Evolutionary conservation across 2,888 invertebrate species (phyloP).

Genomic region (Anaspis maculata): DNA sequence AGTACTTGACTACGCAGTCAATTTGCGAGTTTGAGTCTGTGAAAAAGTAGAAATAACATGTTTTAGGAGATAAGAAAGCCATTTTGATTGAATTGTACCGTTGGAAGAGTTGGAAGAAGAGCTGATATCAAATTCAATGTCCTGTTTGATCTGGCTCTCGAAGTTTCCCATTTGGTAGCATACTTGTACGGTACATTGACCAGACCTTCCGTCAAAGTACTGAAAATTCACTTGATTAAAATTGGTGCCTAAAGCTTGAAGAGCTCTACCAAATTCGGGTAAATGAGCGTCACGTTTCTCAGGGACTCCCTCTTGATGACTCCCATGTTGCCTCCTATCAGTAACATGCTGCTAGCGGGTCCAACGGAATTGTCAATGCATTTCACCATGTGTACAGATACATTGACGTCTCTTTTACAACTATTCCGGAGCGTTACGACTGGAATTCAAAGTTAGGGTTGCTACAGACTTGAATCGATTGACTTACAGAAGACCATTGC

Average conservation of each 20-base stretch:
- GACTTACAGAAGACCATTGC: constrained; percentile 1
- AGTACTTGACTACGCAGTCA: constrained; percentile 49
- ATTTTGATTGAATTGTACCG: too few species aligned
- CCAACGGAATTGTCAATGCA: constrained; percentile 5
- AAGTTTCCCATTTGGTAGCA: not conserved
- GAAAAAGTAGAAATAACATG: too few species aligned
- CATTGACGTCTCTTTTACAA: constrained; percentile 3
- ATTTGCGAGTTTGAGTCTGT: constrained; percentile 23
- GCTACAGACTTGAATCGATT: not conserved
- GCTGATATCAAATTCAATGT: too few species aligned
- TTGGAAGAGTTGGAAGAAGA: too few species aligned
- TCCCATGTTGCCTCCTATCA: constrained; percentile 39
- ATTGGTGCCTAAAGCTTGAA: too few species aligned
- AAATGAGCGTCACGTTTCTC: constrained; percentile 36
- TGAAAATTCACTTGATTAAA: not conserved
- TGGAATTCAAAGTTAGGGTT: too few species aligned
- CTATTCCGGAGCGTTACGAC: constrained; percentile 10
- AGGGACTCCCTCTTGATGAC: constrained; percentile 23
- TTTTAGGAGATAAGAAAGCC: too few species aligned
- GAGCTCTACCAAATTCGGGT: constrained; percentile 38
- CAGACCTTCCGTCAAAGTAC: not conserved
- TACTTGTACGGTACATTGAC: not conserved
- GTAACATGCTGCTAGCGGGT: constrained; percentile 22
- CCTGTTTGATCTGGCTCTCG: too few species aligned
- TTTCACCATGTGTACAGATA: constrained; percentile 4